Evolutionary conservation across 2,797 vertebrate genomes (phyloP), one percentile per base, ranked within the genome.

Genomic region (Chromobotia macracanthus): DNA sequence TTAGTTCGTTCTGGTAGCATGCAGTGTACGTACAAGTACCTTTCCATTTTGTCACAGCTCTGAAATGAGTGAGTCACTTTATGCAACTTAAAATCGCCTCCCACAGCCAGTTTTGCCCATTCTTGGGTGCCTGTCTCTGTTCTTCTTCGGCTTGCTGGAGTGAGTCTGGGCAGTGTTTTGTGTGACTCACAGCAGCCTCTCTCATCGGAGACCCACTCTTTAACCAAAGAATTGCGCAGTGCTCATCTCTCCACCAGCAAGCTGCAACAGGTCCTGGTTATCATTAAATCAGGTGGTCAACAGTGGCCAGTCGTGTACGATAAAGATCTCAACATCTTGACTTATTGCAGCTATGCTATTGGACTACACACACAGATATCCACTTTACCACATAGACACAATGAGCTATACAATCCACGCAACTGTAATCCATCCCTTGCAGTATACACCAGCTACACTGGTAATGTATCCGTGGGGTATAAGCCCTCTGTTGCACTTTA

Each of bases 401-500:
- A 71, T 67, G 63, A 75, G 61, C 68, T 82, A 84, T 72, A 77
- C 72, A 66, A 63, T 81, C 75, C 65, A 76, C 21, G 46, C 50
- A 75, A 75, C 65, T 79, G 80, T 82, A 84, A 82, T 77, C 72
- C 64, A 84, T 84, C 83, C 80, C 69, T 72, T 58, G 77, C 66
- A 81, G 80, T 69, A 76, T 80, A 80, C 76, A 79, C 80, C 76
- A 66, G 68, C 76, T 81, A 71, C 79, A 53, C 70, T 79, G 74
- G 82, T 85, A 84, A 82, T 84, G 77, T 72, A 85, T 83, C 73
- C 82, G 67, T 38, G 44, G 35, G 75, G 71, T 75, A 75, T 82
- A 64, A 72, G 74, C 79, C 73, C 82, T 81, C 79, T 75, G 69
- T 71, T 80, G 35, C 41, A 83, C 78, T 76, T 68, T 74, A 78